Base-by-base conservation (phyloP, 2,113 vertebrate genomes). In the Octodon degus region DNA sequence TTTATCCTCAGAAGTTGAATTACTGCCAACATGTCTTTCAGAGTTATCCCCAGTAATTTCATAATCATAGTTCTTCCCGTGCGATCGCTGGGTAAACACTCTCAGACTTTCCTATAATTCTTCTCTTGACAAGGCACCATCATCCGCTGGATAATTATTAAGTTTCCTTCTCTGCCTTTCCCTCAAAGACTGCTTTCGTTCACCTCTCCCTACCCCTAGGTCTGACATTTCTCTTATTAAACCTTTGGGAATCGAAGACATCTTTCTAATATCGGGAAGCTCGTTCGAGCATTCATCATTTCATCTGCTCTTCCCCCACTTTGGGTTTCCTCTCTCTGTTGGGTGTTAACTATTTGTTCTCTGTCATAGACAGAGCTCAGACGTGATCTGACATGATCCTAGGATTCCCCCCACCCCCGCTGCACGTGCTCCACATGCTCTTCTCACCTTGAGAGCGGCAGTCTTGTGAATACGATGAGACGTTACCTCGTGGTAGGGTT, bases 11-110 rank as follows among this genome's bases (percentile, higher is more conserved):
- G 70, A 82, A 91, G 80, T 19, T 84, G 77, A 97, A 92, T 96
- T 94, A 82, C 89, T 96, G 97, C 84, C 91, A 96, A 93, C 89
- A 94, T 90, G 89, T 95, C 96, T 96, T 88, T 93, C 85, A 96
- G 70, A 53, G 34, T 90, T 89, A 93, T 90, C 40, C 88, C 63
- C 32, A 37, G 76, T 96, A 97, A 97, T 98, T 95, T 97, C 82
- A 96, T 97, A 97, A 97, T 97, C 96, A 96, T 79, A 96, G 89
- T 88, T 91, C 70, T 96, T 60, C 14, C 25, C 77, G 19, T 22
- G 32, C 89, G 91, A 96, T 91, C 90, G 72, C 68, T 74, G 81
- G 67, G 80, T 95, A 97, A 96, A 96, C 77, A 94, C 86, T 92
- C 82, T 67, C 82, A 79, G 83, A 91, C 84, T 95, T 95, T 74